Base-by-base conservation (phyloP, 2,113 vertebrate species). In the Brachyistius frenatus region DNA sequence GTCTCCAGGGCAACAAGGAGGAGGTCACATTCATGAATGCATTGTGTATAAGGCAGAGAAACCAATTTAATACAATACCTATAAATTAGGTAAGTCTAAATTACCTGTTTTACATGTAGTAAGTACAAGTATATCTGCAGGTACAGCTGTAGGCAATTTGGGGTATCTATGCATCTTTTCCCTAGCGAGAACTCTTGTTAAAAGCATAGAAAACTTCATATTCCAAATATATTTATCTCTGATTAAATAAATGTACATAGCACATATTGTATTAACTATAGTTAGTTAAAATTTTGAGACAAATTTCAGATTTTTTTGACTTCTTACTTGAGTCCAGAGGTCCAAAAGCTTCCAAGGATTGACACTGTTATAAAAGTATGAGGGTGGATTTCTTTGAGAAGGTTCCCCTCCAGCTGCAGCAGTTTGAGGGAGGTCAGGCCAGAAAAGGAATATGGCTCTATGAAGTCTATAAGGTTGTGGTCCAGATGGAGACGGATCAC, bases 321-420 rank as follows among this genome's bases (percentile, higher is more conserved):
- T 49, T 77, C 88, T 93, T 82, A 93, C 92, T 90, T 91, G 54
- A 96, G 89, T 33, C 93, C 89, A 49, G 95, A 95, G 2, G 87
- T 89, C 94, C 94, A 94, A 83, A 96, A 95, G 76, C 57, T 88
- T 55, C 93, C 94, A 5, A 96, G 86, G 2, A 95, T 15, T n/a
- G 94, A 94, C 63, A 96, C 64, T 0, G 95, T 96, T 55, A 95
- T 92, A 66, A 96, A 96, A 54, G 94, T 91, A 73, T 95, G 93
- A 35, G 95, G 93, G 80, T 96, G 95, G 62, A 96, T 81, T 33
- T 96, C 93, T 77, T 87, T 88, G 31, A 96, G 88, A 61, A 81
- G 78, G 84, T 96, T 96, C 11, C 93, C 92, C 57, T 96, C 95
- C 84, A 96, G 90, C 81, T 96, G 95, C 41, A 96, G 89, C 3